These are phyloP conservation scores for Coptodon rendalli DNA, from an alignment of 2,113 vertebrate species.

Conservation along the genomic window DNA sequence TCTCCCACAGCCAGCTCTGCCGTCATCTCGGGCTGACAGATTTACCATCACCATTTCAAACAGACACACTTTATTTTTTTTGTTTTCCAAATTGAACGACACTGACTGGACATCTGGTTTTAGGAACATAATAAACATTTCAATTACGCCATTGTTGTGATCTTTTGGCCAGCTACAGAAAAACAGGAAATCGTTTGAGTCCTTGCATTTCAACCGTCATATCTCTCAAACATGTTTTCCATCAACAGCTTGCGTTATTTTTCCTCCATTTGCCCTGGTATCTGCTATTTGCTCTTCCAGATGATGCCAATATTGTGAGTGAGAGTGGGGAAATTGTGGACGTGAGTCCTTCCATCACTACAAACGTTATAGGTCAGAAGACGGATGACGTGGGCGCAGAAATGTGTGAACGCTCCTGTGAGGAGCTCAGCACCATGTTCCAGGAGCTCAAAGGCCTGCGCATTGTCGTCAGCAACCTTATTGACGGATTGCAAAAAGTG, in stretches of 20 bases:
- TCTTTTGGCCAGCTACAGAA: not conserved
- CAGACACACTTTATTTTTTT: not conserved
- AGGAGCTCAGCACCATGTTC: constrained; percentile 87
- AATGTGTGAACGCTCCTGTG: constrained; percentile 91
- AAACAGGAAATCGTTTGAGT: constrained; percentile 37
- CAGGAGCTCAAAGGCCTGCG: constrained; percentile 88
- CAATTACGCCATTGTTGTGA: constrained; percentile 26
- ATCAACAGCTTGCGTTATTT: not conserved
- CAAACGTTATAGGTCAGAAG: constrained; percentile 77
- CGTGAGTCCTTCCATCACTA: constrained; percentile 77
- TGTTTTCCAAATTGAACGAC: not conserved
- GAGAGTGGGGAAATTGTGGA: constrained; percentile 83
- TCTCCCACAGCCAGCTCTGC: not conserved
- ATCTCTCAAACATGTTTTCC: constrained; percentile 22
- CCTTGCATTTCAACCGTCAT: constrained; percentile 17
- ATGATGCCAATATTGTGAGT: constrained; percentile 79
- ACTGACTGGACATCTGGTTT: constrained; percentile 50
- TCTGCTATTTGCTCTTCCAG: constrained; percentile 53
- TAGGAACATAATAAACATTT: constrained; percentile 28
- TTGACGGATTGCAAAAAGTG: constrained; percentile 89
- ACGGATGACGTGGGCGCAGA: constrained; percentile 61
- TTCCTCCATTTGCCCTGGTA: not conserved
- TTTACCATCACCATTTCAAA: constrained; percentile 26
- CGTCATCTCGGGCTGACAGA: constrained; percentile 10
- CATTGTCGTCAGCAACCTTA: constrained; percentile 85